phyloP scores from a whole-genome alignment of 2,888 invertebrate genomes.

The Chloroclystis v-ata region DNA sequence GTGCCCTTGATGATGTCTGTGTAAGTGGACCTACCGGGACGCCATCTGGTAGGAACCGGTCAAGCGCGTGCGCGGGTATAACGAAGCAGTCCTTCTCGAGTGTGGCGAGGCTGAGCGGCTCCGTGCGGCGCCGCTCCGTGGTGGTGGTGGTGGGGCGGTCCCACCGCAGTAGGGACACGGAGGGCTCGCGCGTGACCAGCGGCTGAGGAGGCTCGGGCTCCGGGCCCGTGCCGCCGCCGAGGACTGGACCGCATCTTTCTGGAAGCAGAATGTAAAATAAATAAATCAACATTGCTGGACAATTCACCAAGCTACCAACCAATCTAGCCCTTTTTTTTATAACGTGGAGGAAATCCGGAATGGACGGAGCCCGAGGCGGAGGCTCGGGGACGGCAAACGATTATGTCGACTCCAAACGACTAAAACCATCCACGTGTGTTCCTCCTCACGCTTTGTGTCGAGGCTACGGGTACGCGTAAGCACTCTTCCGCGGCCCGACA shows the following conservation, averaged over 20 bases:
- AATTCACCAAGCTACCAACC: too few relatives aligned
- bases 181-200: conserved; percentile 82
- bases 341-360: too few relatives aligned
- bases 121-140: conserved; percentile 70
- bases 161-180: conserved; percentile 78
- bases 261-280: conserved; percentile 43
- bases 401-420: too few relatives aligned
- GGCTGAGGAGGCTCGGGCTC: conserved; percentile 85
- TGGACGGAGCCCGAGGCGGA: too few relatives aligned
- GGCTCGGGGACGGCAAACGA: too few relatives aligned
- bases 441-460: too few relatives aligned
- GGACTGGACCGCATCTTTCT: conserved; percentile 86
- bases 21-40: conserved; percentile 82
- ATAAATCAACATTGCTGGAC: too few relatives aligned
- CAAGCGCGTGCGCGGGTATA: conserved; percentile 92
- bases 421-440: too few relatives aligned
- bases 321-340: too few relatives aligned
- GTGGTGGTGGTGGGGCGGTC: conserved; percentile 67
- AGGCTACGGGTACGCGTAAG: too few relatives aligned
- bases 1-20: neutral
- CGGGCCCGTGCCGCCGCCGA: conserved; percentile 79
- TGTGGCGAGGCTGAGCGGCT: conserved; percentile 87
- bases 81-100: conserved; percentile 95
- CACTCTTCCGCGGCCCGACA: too few relatives aligned
- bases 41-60: conserved; percentile 92